phyloP scores from a whole-genome alignment of 2,113 vertebrate species.

The Naja naja region DNA sequence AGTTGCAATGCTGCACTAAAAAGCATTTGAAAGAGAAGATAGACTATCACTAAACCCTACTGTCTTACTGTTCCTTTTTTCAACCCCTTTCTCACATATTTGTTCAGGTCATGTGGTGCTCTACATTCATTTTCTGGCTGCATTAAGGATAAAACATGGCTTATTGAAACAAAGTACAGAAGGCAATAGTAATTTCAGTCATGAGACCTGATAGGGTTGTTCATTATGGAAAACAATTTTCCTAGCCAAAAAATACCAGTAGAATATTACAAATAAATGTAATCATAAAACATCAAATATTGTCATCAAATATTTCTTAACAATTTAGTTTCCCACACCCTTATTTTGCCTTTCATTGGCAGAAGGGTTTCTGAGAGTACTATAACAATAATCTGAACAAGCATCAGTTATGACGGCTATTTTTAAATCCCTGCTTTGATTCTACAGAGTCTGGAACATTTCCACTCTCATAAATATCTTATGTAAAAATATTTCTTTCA shows the following conservation, averaged over 20 bases:
- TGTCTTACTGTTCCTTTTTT: background rate
- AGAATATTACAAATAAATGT: background rate
- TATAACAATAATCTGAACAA: background rate
- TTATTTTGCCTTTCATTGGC: background rate
- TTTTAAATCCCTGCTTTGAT: background rate
- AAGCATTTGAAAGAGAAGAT: background rate
- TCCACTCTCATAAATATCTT: background rate
- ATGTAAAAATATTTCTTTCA: background rate
- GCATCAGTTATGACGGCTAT: background rate
- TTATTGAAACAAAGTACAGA: slow-evolving; percentile 3
- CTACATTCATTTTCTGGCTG: background rate
- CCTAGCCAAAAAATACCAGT: background rate
- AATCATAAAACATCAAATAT: background rate
- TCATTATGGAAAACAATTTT: background rate
- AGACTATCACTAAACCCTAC: background rate
- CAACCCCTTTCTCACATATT: background rate
- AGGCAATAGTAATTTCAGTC: background rate
- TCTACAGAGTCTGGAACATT: background rate
- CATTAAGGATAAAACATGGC: background rate
- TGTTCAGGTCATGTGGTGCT: background rate
- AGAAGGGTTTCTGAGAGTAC: background rate
- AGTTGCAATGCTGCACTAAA: background rate
- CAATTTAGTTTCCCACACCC: background rate
- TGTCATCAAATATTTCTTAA: background rate
- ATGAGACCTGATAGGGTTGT: background rate